These are phyloP conservation scores for Sinodicranocentrus sp. DNA, from an alignment of 2,888 invertebrate species.

Conservation along the genomic window DNA sequence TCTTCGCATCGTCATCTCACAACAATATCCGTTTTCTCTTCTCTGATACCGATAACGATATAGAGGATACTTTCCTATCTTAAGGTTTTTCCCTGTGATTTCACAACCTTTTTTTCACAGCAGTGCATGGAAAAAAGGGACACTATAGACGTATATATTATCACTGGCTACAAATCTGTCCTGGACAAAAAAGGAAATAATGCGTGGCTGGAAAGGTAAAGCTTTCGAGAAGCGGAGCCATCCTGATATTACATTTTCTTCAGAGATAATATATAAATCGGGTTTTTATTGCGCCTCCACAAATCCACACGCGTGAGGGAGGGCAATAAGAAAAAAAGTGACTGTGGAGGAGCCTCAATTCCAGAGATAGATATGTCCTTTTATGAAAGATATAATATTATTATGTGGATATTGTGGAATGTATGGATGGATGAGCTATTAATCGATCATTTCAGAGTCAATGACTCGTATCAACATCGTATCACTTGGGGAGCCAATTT, in stretches of 20 bases:
- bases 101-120: no score
- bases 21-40: slow-evolving; percentile 33
- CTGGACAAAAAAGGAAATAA: slow-evolving; percentile 13
- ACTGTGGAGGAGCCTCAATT: not conserved
- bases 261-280: slow-evolving; percentile 56
- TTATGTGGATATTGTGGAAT: slow-evolving; percentile 31
- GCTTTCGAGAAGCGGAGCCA: not conserved
- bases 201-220: slow-evolving; percentile 6
- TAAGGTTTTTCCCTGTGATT: no score
- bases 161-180: slow-evolving; percentile 53
- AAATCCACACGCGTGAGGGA: slow-evolving; percentile 2
- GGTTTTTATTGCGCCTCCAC: slow-evolving; percentile 50
- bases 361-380: not conserved
- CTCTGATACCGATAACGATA: slow-evolving; percentile 29
- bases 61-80: slow-evolving; percentile 15
- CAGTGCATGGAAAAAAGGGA: no score
- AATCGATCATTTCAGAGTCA: slow-evolving; percentile 68
- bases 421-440: slow-evolving; percentile 64
- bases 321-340: not conserved
- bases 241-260: slow-evolving; percentile 21
- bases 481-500: slow-evolving; percentile 12
- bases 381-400: not conserved
- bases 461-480: slow-evolving; percentile 59
- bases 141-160: no score
- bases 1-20: slow-evolving; percentile 15